Percentiles rank a stretch among this genome's conserved stretches.
phyloP scores from a whole-genome alignment of 2,113 vertebrate species.

The Ginglymostoma cirratum region DNA sequence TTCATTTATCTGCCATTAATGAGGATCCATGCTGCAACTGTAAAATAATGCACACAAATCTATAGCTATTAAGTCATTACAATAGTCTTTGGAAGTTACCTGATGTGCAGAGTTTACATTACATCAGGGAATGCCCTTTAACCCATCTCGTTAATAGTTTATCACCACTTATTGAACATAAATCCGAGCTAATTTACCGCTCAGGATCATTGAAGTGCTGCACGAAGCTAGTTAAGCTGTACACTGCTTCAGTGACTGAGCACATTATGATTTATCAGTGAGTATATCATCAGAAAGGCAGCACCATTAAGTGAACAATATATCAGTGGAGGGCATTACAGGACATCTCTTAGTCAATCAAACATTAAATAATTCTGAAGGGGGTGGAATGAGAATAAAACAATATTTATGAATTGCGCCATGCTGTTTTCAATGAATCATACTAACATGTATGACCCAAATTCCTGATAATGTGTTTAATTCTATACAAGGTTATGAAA shows the following conservation, averaged over 20 bases:
- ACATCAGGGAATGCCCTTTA: background rate
- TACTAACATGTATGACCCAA: no score
- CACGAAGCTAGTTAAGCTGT: background rate
- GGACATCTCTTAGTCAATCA: no score
- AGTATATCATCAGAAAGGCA: no score
- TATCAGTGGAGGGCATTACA: no score
- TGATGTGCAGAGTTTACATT: background rate
- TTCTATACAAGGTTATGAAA: no score
- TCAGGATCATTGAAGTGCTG: background rate
- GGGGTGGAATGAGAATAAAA: no score
- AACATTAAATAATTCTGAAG: no score
- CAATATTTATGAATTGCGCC: no score
- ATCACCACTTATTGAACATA: background rate
- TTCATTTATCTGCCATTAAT: background rate
- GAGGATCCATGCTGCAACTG: background rate
- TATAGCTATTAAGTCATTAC: background rate
- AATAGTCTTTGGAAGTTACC: background rate
- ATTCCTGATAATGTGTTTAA: no score
- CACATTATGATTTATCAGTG: no score
- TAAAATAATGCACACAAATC: background rate
- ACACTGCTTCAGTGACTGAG: background rate
- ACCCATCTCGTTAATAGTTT: background rate
- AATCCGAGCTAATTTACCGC: background rate
- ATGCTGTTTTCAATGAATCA: no score
- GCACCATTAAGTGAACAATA: no score